phyloP scores from a whole-genome alignment of 2,888 invertebrate genomes.

The Melipona beecheii region DNA sequence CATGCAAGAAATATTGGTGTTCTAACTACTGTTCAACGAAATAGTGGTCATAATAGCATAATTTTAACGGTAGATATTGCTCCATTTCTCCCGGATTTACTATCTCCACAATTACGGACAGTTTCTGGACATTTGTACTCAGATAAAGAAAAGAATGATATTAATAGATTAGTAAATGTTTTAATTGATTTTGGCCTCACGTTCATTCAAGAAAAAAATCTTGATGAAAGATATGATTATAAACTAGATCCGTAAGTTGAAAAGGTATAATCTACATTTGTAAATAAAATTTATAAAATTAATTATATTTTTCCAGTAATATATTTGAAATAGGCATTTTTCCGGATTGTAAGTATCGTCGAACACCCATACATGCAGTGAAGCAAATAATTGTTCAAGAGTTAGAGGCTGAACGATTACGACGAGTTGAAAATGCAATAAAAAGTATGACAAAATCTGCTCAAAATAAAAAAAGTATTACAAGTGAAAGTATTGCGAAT shows the following conservation, averaged over 20 bases:
- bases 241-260: conserved; percentile 79
- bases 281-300: not conserved
- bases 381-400: conserved; percentile 74
- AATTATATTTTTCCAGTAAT: conserved; percentile 29
- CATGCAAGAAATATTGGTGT: conserved; percentile 72
- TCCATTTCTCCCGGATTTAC: conserved; percentile 78
- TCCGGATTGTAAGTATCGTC: conserved; percentile 24
- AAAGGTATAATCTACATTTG: not conserved
- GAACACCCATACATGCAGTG: not conserved
- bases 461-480: conserved; percentile 12
- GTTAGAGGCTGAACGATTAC: conserved; percentile 77
- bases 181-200: conserved; percentile 96
- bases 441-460: conserved; percentile 10
- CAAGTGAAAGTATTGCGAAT: not conserved
- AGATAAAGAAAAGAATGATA: conserved; percentile 88
- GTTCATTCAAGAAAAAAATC: conserved; percentile 91
- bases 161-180: conserved; percentile 90
- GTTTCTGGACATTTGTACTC: conserved; percentile 90
- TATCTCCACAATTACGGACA: conserved; percentile 80
- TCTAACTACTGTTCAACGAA: conserved; percentile 72
- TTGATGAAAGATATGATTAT: conserved; percentile 91
- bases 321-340: conserved; percentile 29
- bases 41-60: conserved; percentile 72
- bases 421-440: conserved; percentile 66
- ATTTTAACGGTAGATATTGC: conserved; percentile 76